phyloP scores from a whole-genome alignment of 2,113 vertebrate genomes.

The Poecilia latipinna region DNA sequence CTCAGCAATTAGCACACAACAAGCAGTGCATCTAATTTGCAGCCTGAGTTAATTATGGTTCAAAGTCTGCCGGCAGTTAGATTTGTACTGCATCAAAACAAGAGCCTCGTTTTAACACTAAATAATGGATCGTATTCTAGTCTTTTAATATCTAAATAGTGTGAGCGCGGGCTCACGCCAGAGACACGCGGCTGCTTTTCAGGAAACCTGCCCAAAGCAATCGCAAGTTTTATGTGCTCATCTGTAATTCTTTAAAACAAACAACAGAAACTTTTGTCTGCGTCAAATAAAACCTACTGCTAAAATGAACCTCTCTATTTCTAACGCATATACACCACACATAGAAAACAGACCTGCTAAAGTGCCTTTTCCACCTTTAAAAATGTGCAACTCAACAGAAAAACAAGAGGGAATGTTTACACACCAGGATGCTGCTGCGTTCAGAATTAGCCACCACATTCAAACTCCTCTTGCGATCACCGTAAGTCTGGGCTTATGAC shows the following conservation, averaged over 20 bases:
- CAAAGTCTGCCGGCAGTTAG: conserved; percentile 73
- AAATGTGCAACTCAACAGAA: neutral
- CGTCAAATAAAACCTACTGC: conserved; percentile 27
- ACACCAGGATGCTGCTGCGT: neutral
- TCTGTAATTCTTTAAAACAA: conserved; percentile 44
- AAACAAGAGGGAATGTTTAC: neutral
- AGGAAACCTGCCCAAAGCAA: conserved; percentile 41
- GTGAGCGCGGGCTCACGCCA: conserved; percentile 30
- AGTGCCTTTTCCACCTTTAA: neutral
- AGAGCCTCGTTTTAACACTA: conserved; percentile 71
- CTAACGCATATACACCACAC: neutral
- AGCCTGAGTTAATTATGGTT: conserved; percentile 78
- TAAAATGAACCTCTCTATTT: conserved; percentile 22
- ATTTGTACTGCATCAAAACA: conserved; percentile 75
- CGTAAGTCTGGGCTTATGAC: no score
- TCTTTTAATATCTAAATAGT: conserved; percentile 64
- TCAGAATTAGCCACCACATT: neutral
- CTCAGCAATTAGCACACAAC: conserved; percentile 79
- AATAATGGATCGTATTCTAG: conserved; percentile 71
- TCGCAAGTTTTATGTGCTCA: conserved; percentile 42
- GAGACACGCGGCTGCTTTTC: conserved; percentile 53
- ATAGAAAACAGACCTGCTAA: neutral
- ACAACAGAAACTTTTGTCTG: conserved; percentile 16
- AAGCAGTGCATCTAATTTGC: conserved; percentile 76
- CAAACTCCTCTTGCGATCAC: neutral